These are phyloP conservation scores for Agraylea sexmaculata DNA, from an alignment of 1,140 invertebrate genomes.

Conservation along the genomic window DNA sequence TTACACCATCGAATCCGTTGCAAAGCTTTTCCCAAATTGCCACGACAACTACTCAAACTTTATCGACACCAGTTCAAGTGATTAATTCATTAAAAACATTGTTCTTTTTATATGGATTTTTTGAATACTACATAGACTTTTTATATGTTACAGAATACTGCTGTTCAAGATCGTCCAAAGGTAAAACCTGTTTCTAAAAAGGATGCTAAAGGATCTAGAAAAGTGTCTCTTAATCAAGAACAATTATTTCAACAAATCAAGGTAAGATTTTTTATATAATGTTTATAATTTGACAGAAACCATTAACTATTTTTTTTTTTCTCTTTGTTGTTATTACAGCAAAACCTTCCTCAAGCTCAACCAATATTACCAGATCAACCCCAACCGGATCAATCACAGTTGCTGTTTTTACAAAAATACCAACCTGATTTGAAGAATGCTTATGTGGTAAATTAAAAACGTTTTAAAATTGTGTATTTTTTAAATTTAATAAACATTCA, in stretches of 20 bases:
- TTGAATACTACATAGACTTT: too few species aligned
- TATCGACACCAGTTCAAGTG: too few species aligned
- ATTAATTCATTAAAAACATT: too few species aligned
- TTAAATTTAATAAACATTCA: too few species aligned
- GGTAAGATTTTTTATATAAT: neutral
- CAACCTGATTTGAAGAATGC: too few species aligned
- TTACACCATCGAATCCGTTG: too few species aligned
- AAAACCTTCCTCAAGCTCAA: slow-evolving; percentile 2
- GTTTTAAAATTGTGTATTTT: too few species aligned
- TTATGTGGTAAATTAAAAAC: too few species aligned
- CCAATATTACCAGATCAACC: slow-evolving; percentile 1
- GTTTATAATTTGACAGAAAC: neutral
- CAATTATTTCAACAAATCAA: slow-evolving; percentile 6
- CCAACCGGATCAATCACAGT: neutral
- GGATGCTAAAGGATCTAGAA: slow-evolving; percentile 49
- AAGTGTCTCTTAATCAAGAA: slow-evolving; percentile 20
- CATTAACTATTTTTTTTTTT: neutral
- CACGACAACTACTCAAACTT: too few species aligned
- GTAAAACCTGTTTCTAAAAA: slow-evolving; percentile 67
- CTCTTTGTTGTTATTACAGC: neutral
- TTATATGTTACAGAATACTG: slow-evolving; percentile 52
- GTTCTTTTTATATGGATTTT: too few species aligned
- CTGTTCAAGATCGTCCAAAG: slow-evolving; percentile 68
- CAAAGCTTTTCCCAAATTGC: too few species aligned
- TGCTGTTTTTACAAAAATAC: neutral